Conservation (phyloP, 2,888 invertebrate species). For the Autographa gamma region DNA sequence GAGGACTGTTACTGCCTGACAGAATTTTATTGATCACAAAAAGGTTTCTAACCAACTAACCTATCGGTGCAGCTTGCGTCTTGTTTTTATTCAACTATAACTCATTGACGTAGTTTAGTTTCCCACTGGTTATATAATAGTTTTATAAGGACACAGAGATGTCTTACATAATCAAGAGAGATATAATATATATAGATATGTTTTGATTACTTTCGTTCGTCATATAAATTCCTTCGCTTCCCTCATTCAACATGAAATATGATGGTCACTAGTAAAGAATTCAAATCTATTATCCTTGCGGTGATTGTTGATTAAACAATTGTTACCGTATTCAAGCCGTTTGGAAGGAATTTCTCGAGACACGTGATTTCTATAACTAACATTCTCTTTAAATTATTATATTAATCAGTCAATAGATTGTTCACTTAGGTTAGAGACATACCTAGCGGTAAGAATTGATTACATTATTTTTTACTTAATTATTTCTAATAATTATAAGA, state of each 20-base stretch:
- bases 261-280: constrained; percentile 25
- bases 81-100: background rate
- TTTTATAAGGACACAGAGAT: background rate
- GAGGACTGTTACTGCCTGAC: background rate
- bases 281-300: constrained; percentile 45
- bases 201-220: constrained; percentile 42
- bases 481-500: background rate
- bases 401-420: background rate
- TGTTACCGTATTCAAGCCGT: constrained; percentile 33
- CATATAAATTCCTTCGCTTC: constrained; percentile 52
- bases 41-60: too few species aligned
- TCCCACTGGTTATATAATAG: background rate
- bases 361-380: constrained; percentile 20
- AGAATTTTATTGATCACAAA: background rate
- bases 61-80: too few species aligned
- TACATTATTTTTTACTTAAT: background rate
- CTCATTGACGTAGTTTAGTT: background rate
- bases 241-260: constrained; percentile 36
- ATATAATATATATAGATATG: background rate
- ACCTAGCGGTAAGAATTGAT: background rate
- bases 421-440: background rate
- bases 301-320: constrained; percentile 48
- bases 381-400: background rate
- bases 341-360: constrained; percentile 33
- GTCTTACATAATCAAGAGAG: background rate